Percentiles rank a stretch among this genome's conserved stretches.
Evolutionary conservation across 2,113 vertebrate genomes (phyloP).

Genomic region (Xiphorhynchus elegans): DNA sequence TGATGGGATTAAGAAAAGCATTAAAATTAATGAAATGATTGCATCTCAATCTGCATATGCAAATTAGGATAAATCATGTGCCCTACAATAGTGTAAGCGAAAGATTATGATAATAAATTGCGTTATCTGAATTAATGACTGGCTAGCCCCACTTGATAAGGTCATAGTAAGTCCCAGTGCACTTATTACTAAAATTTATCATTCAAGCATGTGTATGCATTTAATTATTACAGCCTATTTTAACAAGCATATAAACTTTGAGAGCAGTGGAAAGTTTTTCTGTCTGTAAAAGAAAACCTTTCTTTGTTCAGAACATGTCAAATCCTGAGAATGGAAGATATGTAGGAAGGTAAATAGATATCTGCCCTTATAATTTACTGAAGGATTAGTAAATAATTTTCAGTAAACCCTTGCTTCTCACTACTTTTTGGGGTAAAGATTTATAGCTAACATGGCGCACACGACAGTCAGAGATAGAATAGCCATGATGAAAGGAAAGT

Average conservation of each 20-base stretch:
- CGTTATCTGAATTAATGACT: constrained; percentile 73
- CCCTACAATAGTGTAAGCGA: constrained; percentile 43
- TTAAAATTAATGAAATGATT: constrained; percentile 73
- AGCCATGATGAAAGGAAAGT: background rate
- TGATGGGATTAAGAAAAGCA: constrained; percentile 54
- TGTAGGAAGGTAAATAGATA: background rate
- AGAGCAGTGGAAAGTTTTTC: background rate
- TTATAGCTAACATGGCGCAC: background rate
- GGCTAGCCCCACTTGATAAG: constrained; percentile 64
- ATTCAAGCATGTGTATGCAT: constrained; percentile 36
- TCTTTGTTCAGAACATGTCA: background rate
- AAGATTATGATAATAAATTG: constrained; percentile 68
- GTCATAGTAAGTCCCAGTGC: constrained; percentile 50
- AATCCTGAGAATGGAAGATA: background rate
- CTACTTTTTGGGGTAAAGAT: background rate
- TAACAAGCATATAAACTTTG: constrained; percentile 40
- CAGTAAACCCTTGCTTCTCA: background rate
- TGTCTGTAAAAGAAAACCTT: background rate
- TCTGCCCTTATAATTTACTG: background rate
- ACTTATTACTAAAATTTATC: constrained; percentile 58
- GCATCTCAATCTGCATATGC: constrained; percentile 64
- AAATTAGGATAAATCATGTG: constrained; percentile 55
- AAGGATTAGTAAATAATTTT: background rate
- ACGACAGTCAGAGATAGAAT: background rate
- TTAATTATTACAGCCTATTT: constrained; percentile 57